phyloP scores from a whole-genome alignment of 2,797 vertebrate genomes.

The Sparus aurata region DNA sequence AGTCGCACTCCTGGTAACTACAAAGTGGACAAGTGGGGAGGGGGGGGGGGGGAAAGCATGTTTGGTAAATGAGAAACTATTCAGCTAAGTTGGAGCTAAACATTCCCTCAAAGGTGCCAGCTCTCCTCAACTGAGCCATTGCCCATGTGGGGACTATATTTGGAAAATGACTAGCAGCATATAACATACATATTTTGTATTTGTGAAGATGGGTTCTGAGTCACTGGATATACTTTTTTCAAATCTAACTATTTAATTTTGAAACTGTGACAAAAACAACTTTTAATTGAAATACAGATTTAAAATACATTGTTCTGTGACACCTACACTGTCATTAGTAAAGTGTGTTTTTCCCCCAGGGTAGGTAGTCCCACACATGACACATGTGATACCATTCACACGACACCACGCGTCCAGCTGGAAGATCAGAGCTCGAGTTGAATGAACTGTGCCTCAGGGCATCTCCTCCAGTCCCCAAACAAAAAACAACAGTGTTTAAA shows the following conservation, averaged over 20 bases:
- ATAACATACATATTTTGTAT: conserved; percentile 50
- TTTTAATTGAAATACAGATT: background rate
- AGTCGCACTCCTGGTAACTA: conserved; percentile 43
- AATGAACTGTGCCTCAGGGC: conserved; percentile 51
- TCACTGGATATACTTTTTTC: conserved; percentile 15
- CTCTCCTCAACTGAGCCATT: conserved; percentile 43
- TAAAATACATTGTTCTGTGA: conserved; percentile 4
- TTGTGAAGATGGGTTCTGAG: conserved; percentile 21
- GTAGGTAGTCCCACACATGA: conserved; percentile 50
- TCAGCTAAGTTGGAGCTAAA: conserved; percentile 54
- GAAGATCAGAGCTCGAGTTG: conserved; percentile 61
- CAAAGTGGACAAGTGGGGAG: conserved; percentile 41
- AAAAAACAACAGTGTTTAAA: conserved; percentile 61
- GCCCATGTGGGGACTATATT: conserved; percentile 68
- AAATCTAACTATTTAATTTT: background rate
- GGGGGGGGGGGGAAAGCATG: conserved; percentile 21
- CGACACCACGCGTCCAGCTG: conserved; percentile 71
- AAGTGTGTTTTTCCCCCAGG: conserved; percentile 20
- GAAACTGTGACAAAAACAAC: background rate
- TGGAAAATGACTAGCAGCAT: conserved; percentile 64
- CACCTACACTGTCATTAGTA: conserved; percentile 17
- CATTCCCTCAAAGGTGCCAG: conserved; percentile 56
- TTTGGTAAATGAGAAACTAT: conserved; percentile 66
- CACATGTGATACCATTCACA: conserved; percentile 68
- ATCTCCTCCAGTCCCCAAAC: conserved; percentile 48